A percentile compares a stretch with the other conserved stretches of the same genome.
Evolutionary conservation across 2,113 vertebrate genomes (phyloP).

Genomic region (Herpailurus yagouaroundi): DNA sequence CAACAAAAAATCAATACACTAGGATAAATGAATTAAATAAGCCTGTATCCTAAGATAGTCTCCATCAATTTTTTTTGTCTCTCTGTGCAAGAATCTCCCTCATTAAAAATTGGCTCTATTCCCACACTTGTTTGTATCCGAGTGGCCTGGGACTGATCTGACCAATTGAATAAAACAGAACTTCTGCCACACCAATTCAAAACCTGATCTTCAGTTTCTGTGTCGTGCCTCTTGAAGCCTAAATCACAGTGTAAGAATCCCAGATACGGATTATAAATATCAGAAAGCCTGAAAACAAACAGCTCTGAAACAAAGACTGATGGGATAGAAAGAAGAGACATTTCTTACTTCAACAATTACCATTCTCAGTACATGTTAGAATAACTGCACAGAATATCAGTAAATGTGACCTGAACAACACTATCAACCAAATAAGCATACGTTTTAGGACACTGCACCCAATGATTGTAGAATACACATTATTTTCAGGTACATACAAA

Average conservation of each 20-base stretch:
- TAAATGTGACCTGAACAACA: not conserved
- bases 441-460: not conserved
- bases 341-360: not conserved
- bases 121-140: not conserved
- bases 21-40: not conserved
- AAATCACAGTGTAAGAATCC: not conserved
- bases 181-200: not conserved
- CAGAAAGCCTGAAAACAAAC: not conserved
- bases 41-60: not conserved
- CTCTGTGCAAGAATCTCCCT: not conserved
- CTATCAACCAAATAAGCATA: not conserved
- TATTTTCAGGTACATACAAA: not conserved
- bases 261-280: not conserved
- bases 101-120: not conserved
- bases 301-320: not conserved
- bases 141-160: not conserved
- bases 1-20: not conserved
- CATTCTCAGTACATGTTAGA: not conserved
- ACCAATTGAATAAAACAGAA: not conserved
- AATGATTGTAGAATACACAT: not conserved
- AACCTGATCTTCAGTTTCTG: not conserved
- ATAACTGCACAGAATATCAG: not conserved
- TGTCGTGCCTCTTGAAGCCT: not conserved
- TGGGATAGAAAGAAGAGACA: not conserved
- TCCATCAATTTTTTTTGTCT: not conserved